These are phyloP conservation scores for Lichenostomus cassidix DNA, from an alignment of 2,113 vertebrate species.

Conservation along the genomic window DNA sequence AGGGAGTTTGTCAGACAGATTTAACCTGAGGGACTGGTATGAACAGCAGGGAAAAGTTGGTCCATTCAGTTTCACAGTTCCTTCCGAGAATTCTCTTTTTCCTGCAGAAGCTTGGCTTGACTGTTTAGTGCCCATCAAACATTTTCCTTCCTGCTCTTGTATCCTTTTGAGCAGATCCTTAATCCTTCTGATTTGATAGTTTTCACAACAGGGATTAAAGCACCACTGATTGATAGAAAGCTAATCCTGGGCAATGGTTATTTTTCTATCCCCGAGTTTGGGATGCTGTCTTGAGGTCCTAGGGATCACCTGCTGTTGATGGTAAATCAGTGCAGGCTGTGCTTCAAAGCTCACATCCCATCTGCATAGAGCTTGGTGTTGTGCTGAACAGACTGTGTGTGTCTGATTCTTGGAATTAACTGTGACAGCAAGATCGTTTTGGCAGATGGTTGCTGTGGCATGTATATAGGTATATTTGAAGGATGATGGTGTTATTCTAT, in stretches of 20 bases:
- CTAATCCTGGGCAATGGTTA: not conserved
- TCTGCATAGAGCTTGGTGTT: not conserved
- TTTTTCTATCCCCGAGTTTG: not conserved
- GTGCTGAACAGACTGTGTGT: not conserved
- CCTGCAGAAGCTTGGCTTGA: not conserved
- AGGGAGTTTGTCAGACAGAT: not conserved
- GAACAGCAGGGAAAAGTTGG: not conserved
- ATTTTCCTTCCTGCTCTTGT: not conserved
- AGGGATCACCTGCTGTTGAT: not conserved
- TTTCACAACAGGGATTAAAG: not conserved
- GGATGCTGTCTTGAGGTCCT: not conserved
- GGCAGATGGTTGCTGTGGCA: not conserved
- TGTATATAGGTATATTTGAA: not conserved
- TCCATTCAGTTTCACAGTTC: not conserved
- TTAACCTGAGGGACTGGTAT: not conserved
- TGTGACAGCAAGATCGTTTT: conserved; percentile 2
- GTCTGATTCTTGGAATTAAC: not conserved
- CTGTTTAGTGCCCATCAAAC: not conserved
- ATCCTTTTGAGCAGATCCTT: not conserved
- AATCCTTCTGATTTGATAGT: not conserved
- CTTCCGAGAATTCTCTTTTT: not conserved
- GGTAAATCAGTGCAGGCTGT: not conserved
- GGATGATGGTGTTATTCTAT: not conserved
- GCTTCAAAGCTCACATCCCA: not conserved
- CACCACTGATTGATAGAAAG: not conserved